Conservation (phyloP, 2,113 vertebrate genomes). For the Tragelaphus imberbis region DNA sequence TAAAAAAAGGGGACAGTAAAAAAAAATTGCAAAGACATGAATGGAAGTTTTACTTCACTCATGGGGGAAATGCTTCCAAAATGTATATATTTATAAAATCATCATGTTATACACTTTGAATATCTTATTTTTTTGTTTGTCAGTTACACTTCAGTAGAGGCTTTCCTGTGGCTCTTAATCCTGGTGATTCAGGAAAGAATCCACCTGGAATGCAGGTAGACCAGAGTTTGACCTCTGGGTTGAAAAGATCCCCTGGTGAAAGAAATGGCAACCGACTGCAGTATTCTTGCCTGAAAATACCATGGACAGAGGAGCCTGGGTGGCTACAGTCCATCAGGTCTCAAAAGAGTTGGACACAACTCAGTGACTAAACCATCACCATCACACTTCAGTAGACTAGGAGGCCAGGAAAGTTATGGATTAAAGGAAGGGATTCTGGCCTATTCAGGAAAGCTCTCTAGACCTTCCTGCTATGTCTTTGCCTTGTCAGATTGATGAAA, state of each 20-base stretch:
- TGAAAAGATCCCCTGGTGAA: rapidly evolving
- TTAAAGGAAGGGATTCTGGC: neutral
- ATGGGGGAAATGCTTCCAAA: neutral
- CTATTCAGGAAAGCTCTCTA: neutral
- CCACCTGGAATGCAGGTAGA: neutral
- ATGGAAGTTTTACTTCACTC: neutral
- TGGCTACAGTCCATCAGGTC: neutral
- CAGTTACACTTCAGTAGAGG: neutral
- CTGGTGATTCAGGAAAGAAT: neutral
- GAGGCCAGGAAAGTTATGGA: neutral
- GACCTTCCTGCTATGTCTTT: neutral
- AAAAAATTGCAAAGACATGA: neutral
- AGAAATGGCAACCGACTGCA: neutral
- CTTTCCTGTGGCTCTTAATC: neutral
- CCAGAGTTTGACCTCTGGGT: neutral
- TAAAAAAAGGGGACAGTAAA: neutral
- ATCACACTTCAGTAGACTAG: neutral
- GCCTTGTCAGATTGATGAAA: too few relatives aligned
- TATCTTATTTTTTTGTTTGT: neutral
- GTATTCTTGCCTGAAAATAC: neutral
- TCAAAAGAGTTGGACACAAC: neutral
- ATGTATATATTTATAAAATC: neutral
- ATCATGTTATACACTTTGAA: neutral
- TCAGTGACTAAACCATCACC: neutral
- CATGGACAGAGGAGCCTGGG: neutral